Conservation (phyloP, 2,888 invertebrate species). For the Nemurella pictetii region DNA sequence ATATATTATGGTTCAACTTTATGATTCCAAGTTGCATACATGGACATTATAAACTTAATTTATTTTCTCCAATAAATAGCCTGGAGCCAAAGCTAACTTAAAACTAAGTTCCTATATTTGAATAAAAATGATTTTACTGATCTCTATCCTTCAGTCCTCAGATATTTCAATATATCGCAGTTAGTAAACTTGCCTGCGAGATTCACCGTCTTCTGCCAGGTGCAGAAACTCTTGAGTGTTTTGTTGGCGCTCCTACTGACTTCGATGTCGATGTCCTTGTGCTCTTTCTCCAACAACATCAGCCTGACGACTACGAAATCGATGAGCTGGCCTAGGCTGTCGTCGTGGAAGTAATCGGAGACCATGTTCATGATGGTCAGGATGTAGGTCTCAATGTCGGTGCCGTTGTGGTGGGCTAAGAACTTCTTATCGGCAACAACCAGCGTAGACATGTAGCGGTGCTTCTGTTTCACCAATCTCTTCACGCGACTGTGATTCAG, state of each 20-base stretch:
- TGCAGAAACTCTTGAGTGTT: slow-evolving; percentile 65
- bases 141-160: too few species aligned
- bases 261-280: slow-evolving; percentile 50
- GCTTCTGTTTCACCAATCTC: not conserved
- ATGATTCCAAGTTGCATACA: too few species aligned
- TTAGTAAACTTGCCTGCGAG: slow-evolving; percentile 54
- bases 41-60: too few species aligned
- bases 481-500: not conserved
- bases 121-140: too few species aligned
- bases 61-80: too few species aligned
- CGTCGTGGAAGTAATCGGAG: slow-evolving; percentile 54
- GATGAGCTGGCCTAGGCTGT: slow-evolving; percentile 59
- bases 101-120: too few species aligned
- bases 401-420: not conserved
- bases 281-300: slow-evolving; percentile 59
- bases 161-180: too few species aligned
- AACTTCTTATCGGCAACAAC: slow-evolving; percentile 2
- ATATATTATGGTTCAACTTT: too few species aligned
- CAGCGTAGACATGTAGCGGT: slow-evolving; percentile 2
- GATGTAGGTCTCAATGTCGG: not conserved
- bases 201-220: slow-evolving; percentile 64
- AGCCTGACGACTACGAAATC: slow-evolving; percentile 62
- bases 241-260: slow-evolving; percentile 58
- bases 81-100: too few species aligned
- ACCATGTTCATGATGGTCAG: slow-evolving; percentile 45